These are phyloP conservation scores for Xanthostigma xanthostigma DNA, from an alignment of 2,888 invertebrate genomes.

Conservation along the genomic window DNA sequence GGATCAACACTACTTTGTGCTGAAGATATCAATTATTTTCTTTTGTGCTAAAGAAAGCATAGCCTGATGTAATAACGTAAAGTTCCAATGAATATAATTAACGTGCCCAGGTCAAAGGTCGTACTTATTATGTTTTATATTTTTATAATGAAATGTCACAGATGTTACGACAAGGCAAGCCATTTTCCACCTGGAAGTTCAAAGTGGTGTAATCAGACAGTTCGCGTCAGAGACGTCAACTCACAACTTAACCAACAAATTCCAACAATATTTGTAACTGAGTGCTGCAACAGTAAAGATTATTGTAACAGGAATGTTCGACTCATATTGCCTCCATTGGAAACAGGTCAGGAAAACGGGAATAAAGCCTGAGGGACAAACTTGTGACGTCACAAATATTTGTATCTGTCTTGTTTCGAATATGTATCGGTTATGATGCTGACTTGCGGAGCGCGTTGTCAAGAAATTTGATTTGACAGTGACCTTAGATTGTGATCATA, in stretches of 20 bases:
- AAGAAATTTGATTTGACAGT: too few species aligned
- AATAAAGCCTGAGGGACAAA: too few species aligned
- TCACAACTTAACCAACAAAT: neutral
- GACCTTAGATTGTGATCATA: too few species aligned
- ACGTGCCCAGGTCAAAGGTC: too few species aligned
- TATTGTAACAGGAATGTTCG: slow-evolving; percentile 61
- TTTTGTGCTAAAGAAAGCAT: too few species aligned
- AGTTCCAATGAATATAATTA: too few species aligned
- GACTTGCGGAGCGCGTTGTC: neutral
- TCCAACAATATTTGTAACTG: slow-evolving; percentile 47
- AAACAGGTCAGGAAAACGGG: neutral
- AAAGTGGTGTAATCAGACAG: slow-evolving; percentile 3
- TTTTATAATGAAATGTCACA: slow-evolving; percentile 21
- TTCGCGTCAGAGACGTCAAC: neutral
- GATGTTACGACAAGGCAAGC: slow-evolving; percentile 43
- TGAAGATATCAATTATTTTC: too few species aligned
- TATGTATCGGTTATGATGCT: neutral
- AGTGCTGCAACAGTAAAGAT: slow-evolving; percentile 61
- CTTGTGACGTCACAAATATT: slow-evolving; percentile 2
- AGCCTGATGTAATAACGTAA: too few species aligned
- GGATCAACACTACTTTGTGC: too few species aligned
- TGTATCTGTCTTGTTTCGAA: slow-evolving; percentile 4
- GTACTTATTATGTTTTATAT: slow-evolving; percentile 1
- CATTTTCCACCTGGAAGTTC: slow-evolving; percentile 11
- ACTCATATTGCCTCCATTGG: slow-evolving; percentile 27